Conservation (phyloP, 2,113 vertebrate genomes). For the Thymallus thymallus region DNA sequence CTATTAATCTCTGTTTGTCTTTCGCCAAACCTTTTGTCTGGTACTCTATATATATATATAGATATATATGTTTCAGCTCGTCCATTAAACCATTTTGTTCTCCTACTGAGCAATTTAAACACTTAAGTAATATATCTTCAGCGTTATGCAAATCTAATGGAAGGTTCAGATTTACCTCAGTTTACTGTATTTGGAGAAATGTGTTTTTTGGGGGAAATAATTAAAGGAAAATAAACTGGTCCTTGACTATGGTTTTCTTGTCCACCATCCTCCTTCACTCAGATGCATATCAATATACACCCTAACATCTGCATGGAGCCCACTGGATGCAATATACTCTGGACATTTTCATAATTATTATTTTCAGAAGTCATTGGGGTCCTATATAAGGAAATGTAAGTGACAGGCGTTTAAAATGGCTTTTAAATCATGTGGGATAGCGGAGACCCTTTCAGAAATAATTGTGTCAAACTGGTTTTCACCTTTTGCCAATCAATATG, state of each 20-base stretch:
- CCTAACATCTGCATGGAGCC: constrained; percentile 50
- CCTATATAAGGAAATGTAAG: constrained; percentile 74
- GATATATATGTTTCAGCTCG: too few relatives aligned
- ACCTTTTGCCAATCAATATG: constrained; percentile 82
- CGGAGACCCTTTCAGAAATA: constrained; percentile 73
- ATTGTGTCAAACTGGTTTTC: constrained; percentile 81
- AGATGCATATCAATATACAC: constrained; percentile 71
- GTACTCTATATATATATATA: neutral
- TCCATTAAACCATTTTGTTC: neutral
- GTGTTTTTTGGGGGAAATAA: neutral
- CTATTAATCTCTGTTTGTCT: too few relatives aligned
- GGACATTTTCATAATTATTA: constrained; percentile 80
- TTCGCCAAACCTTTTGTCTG: too few relatives aligned
- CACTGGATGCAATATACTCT: constrained; percentile 68
- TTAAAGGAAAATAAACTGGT: constrained; percentile 30
- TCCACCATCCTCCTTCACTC: constrained; percentile 51
- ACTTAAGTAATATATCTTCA: neutral
- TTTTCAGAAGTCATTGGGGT: constrained; percentile 74
- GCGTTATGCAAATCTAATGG: neutral
- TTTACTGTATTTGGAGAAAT: neutral
- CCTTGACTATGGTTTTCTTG: constrained; percentile 53
- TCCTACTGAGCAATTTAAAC: neutral
- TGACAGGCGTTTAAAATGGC: constrained; percentile 79
- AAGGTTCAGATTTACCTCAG: neutral
- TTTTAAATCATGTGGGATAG: constrained; percentile 76